These are phyloP conservation scores for Ictalurus punctatus DNA, from an alignment of 2,113 vertebrate genomes.

Conservation along the genomic window DNA sequence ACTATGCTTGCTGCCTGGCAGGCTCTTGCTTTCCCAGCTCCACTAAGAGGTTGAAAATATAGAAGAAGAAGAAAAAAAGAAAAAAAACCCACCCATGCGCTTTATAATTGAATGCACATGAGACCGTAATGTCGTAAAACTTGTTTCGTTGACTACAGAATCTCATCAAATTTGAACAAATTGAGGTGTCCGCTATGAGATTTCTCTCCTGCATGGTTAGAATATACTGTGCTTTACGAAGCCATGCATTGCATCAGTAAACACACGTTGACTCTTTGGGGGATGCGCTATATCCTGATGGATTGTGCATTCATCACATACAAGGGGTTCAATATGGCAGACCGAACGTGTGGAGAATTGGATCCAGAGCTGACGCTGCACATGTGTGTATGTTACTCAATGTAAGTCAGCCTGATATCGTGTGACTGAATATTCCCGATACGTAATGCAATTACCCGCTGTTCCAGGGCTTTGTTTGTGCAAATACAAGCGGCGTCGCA, in stretches of 20 bases:
- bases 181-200: neutral
- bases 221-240: conserved; percentile 14
- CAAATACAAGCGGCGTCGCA: conserved; percentile 8
- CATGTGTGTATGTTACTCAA: conserved; percentile 27
- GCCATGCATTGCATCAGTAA: neutral
- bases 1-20: conserved; percentile 13
- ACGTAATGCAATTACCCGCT: conserved; percentile 32
- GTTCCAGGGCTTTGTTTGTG: conserved; percentile 31
- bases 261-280: conserved; percentile 15
- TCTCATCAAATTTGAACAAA: conserved; percentile 35
- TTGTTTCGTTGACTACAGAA: conserved; percentile 24
- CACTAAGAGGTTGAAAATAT: conserved; percentile 2
- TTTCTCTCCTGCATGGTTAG: neutral
- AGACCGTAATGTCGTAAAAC: neutral
- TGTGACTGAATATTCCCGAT: conserved; percentile 33
- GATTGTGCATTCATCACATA: conserved; percentile 3
- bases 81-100: neutral
- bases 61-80: neutral
- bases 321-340: conserved; percentile 28
- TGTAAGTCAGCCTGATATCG: neutral
- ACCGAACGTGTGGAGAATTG: conserved; percentile 17
- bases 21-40: neutral
- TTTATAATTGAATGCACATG: conserved; percentile 29
- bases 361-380: conserved; percentile 29
- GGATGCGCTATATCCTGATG: conserved; percentile 22